Evolutionary conservation across 2,113 vertebrate genomes (phyloP), one percentile per base, ranked within the genome.

Genomic region (Riparia riparia): DNA sequence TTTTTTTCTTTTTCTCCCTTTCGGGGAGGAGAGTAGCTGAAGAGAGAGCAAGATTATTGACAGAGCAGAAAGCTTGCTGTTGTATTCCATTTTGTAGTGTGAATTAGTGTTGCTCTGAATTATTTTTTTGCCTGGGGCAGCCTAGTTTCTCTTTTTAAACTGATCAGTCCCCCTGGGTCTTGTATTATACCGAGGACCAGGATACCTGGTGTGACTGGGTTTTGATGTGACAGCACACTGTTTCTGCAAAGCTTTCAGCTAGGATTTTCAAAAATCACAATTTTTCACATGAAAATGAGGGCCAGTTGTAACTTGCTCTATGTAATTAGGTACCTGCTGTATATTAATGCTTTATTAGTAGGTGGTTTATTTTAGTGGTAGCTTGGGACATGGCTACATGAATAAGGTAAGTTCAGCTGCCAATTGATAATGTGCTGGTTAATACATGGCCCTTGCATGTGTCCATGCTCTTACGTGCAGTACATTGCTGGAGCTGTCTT

Each of bases 61-160:
- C 34, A 70, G 28, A 78, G 41, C 2, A 8, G 54, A 60, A 91
- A 64, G 29, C 54, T 82, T 83, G 31, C 63, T 91, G 68, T 53
- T 57, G 57, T 77, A 47, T 89, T 89, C 60, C 66, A 93, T 92
- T 72, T 88, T 82, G 81, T 88, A 72, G 51, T 77, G 68, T 89
- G 83, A 96, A 91, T 95, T 95, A 91, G 47, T 82, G 51, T 84
- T 97, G 84, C 56, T 94, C 49, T 89, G 93, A 85, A 86, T 93
- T 94, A 45, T 82, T 86, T 85, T 91, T 96, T 95, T 87, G 82
- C 92, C 82, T 71, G 44, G 15, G 69, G 89, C 39, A 79, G 57
- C 68, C 47, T 91, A 47, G 69, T 90, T 96, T 97, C n/a, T 86
- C 58, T 93, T 97, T 97, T 84, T 91, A 95, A 97, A 86, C 77